phyloP scores from a whole-genome alignment of 2,797 vertebrate species.

The Sebastes aleutianus region DNA sequence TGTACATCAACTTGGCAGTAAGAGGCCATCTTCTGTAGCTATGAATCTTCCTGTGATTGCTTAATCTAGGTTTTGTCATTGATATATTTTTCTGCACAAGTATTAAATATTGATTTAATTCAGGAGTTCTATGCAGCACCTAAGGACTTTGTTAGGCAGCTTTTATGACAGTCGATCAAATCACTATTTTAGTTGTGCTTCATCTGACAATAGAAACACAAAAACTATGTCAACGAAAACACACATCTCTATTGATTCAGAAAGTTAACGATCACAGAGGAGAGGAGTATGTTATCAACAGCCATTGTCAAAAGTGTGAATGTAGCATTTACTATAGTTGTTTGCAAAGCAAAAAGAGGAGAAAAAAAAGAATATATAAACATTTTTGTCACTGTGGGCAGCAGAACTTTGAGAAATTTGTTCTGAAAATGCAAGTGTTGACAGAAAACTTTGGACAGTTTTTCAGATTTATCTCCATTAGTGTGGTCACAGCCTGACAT shows the following conservation, averaged over 20 bases:
- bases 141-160: not conserved
- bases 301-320: not conserved
- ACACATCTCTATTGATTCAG: not conserved
- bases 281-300: not conserved
- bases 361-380: not conserved
- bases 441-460: not conserved
- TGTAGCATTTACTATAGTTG: not conserved
- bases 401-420: not conserved
- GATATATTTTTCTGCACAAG: not conserved
- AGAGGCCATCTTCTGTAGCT: not conserved
- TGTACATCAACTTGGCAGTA: not conserved
- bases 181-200: not conserved
- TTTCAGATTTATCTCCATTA: constrained; percentile 20
- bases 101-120: constrained; percentile 10
- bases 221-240: not conserved
- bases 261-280: not conserved
- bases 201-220: not conserved
- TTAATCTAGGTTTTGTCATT: not conserved
- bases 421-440: not conserved
- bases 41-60: not conserved
- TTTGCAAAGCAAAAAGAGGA: not conserved
- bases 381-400: not conserved
- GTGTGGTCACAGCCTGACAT: constrained; percentile 7
- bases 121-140: not conserved
- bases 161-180: constrained; percentile 9